These are phyloP conservation scores for Sycophila texana DNA, from an alignment of 2,888 invertebrate genomes.

Conservation along the genomic window DNA sequence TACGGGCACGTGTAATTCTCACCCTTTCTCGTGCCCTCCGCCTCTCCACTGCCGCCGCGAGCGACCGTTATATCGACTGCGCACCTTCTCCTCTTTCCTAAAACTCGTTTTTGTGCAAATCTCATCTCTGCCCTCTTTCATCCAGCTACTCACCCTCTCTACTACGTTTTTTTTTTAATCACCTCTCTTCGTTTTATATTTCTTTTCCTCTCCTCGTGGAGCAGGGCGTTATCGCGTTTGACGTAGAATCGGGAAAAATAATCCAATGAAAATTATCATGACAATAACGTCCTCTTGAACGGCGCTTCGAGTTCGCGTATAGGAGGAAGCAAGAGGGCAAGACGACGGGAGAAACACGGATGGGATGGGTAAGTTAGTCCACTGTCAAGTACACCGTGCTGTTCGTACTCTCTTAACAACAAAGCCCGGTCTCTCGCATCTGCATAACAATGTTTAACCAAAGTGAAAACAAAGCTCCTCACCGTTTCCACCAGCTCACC, in stretches of 20 bases:
- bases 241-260: conserved; percentile 66
- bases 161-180: not conserved
- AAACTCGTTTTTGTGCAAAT: conserved; percentile 31
- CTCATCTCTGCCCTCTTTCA: conserved; percentile 13
- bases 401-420: conserved; percentile 60
- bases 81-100: not conserved
- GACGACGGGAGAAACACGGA: not conserved
- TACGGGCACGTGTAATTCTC: conserved; percentile 49
- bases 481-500: not conserved
- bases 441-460: conserved; percentile 72
- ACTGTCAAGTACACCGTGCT: conserved; percentile 51
- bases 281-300: conserved; percentile 59
- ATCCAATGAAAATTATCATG: conserved; percentile 68
- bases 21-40: conserved; percentile 9
- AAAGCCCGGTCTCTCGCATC: conserved; percentile 66
- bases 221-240: conserved; percentile 13
- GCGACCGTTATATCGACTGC: not conserved
- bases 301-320: not conserved
- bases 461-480: conserved; percentile 68
- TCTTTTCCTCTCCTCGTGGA: not conserved
- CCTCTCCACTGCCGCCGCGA: not conserved
- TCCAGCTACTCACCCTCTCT: not conserved
- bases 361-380: conserved; percentile 40
- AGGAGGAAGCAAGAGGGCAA: conserved; percentile 17
- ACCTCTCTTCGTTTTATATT: not conserved